Evolutionary conservation across 2,113 vertebrate genomes (phyloP).

Genomic region (Lepus timidus): DNA sequence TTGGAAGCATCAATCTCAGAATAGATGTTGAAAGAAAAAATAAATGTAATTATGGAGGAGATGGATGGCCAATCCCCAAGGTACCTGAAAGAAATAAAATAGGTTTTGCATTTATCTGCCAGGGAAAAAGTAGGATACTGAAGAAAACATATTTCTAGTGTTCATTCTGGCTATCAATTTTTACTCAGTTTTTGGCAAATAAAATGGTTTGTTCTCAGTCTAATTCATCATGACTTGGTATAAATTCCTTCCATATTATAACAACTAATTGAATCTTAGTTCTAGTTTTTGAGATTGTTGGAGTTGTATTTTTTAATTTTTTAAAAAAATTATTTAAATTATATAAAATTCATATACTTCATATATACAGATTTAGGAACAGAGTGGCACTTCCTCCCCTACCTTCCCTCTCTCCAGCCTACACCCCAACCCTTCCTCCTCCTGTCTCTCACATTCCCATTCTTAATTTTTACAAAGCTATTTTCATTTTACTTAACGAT

Average conservation of each 20-base stretch:
- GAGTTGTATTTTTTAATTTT: neutral
- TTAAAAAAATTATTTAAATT: too few species aligned
- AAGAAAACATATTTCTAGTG: neutral
- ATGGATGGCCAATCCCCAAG: neutral
- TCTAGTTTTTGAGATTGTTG: neutral
- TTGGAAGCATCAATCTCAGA: neutral
- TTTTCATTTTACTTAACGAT: too few species aligned
- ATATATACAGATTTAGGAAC: too few species aligned
- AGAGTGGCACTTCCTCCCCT: too few species aligned
- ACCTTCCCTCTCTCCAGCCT: too few species aligned
- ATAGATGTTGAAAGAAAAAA: neutral
- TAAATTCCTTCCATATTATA: neutral
- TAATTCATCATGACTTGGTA: neutral
- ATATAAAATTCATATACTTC: too few species aligned
- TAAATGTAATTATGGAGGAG: neutral
- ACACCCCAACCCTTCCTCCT: too few species aligned
- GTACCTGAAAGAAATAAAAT: neutral
- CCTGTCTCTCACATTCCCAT: too few species aligned
- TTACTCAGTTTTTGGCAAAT: slow-evolving; percentile 7
- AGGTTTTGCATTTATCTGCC: neutral
- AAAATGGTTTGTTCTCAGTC: neutral
- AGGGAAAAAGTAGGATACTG: neutral
- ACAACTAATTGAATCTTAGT: neutral
- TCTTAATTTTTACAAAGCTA: too few species aligned
- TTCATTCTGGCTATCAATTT: neutral